phyloP scores from a whole-genome alignment of 2,113 vertebrate species.

The Lagopus muta region DNA sequence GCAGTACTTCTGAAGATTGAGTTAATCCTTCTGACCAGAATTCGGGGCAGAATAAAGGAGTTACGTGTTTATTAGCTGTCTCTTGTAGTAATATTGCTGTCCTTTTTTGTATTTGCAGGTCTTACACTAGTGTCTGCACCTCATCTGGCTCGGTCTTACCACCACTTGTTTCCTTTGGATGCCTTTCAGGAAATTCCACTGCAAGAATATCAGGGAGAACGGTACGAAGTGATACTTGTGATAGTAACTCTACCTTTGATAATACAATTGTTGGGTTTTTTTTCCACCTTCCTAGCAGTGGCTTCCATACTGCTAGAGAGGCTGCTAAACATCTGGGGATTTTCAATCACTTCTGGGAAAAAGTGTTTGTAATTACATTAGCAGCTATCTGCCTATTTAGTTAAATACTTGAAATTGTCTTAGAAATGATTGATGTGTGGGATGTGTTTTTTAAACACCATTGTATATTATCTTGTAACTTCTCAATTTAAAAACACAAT shows the following conservation, averaged over 20 bases:
- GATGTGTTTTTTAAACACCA: background rate
- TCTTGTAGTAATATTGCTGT: background rate
- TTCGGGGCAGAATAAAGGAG: background rate
- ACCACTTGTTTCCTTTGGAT: conserved; percentile 96
- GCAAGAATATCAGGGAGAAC: conserved; percentile 81
- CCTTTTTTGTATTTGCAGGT: conserved; percentile 77
- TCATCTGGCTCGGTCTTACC: conserved; percentile 94
- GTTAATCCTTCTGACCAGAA: background rate
- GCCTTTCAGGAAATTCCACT: conserved; percentile 84
- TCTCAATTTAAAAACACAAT: background rate
- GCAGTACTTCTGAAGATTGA: background rate
- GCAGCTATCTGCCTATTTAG: background rate
- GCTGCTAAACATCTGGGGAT: background rate
- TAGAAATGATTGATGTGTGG: background rate
- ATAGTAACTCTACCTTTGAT: background rate
- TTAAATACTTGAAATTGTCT: background rate
- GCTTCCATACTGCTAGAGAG: background rate
- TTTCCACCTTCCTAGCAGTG: background rate
- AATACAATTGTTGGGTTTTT: background rate
- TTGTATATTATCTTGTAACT: background rate
- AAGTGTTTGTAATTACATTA: background rate
- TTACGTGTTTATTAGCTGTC: background rate
- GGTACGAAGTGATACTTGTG: conserved; percentile 70
- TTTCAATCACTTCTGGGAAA: background rate
- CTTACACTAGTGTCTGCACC: conserved; percentile 97